Percentiles rank a stretch among this genome's conserved stretches.
Conservation (phyloP, 2,888 invertebrate species). For the Apamea anceps region DNA sequence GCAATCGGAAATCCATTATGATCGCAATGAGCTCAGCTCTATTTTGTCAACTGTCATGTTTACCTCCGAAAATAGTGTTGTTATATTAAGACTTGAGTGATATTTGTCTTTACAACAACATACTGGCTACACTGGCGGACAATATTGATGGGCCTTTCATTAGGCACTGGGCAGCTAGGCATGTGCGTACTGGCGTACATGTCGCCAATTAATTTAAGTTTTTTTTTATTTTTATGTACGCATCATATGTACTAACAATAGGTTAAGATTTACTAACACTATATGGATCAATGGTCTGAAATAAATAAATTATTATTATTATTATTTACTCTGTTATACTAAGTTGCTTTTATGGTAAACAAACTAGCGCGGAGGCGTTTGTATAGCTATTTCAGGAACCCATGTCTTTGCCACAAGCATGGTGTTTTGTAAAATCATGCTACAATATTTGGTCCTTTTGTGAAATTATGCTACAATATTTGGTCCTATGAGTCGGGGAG, state of each 20-base stretch:
- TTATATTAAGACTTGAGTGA: constrained; percentile 40
- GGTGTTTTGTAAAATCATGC: background rate
- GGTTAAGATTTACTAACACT: too few relatives aligned
- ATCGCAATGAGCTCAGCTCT: constrained; percentile 59
- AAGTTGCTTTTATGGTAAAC: constrained; percentile 34
- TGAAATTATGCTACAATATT: background rate
- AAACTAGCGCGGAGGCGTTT: constrained; percentile 14
- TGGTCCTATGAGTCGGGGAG: background rate
- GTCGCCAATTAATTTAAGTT: too few relatives aligned
- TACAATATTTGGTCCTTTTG: background rate
- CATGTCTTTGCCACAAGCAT: background rate
- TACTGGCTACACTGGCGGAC: too few relatives aligned
- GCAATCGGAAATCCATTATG: constrained; percentile 70
- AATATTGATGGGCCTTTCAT: too few relatives aligned
- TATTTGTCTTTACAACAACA: constrained; percentile 47
- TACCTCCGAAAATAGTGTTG: constrained; percentile 54
- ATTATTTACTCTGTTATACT: constrained; percentile 27
- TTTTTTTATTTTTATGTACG: too few relatives aligned
- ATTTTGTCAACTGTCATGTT: constrained; percentile 65
- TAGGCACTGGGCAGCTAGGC: too few relatives aligned
- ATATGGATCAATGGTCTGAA: too few relatives aligned
- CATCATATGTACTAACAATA: too few relatives aligned
- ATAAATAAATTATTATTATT: too few relatives aligned
- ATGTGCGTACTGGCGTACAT: too few relatives aligned
- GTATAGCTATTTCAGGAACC: background rate